phyloP scores from a whole-genome alignment of 1,140 invertebrate species.

The Lycorma delicatula region DNA sequence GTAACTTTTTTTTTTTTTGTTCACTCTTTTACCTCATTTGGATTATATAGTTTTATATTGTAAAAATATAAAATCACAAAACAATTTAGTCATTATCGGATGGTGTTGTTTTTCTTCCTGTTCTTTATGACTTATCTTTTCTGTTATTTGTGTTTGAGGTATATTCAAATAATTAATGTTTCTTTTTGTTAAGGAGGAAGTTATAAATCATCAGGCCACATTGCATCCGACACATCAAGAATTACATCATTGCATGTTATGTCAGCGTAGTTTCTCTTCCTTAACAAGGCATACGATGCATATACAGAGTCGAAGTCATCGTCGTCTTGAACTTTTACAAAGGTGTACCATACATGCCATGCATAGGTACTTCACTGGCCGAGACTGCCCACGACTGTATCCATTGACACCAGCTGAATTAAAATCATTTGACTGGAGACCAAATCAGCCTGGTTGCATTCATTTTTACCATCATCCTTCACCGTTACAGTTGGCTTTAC shows the following conservation, averaged over 20 bases:
- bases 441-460: constrained; percentile 21
- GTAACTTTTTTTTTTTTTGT: too few relatives aligned
- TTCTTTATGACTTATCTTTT: too few relatives aligned
- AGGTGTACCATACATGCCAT: constrained; percentile 25
- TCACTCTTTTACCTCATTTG: too few relatives aligned
- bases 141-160: neutral
- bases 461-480: constrained; percentile 28
- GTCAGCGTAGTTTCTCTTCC: constrained; percentile 22
- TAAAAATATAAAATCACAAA: too few relatives aligned
- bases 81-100: too few relatives aligned
- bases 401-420: constrained; percentile 21
- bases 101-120: too few relatives aligned
- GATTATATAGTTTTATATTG: too few relatives aligned
- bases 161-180: neutral
- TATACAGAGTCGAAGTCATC: constrained; percentile 20
- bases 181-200: constrained; percentile 4
- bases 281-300: constrained; percentile 16
- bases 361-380: constrained; percentile 21
- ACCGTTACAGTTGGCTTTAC: constrained; percentile 23
- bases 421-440: constrained; percentile 20
- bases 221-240: constrained; percentile 18
- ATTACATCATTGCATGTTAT: constrained; percentile 28
- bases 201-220: constrained; percentile 1
- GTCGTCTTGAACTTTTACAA: constrained; percentile 25
- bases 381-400: constrained; percentile 13